These are phyloP conservation scores for Drosophila bifasciata DNA, from an alignment of 1,140 invertebrate genomes.

Conservation along the genomic window DNA sequence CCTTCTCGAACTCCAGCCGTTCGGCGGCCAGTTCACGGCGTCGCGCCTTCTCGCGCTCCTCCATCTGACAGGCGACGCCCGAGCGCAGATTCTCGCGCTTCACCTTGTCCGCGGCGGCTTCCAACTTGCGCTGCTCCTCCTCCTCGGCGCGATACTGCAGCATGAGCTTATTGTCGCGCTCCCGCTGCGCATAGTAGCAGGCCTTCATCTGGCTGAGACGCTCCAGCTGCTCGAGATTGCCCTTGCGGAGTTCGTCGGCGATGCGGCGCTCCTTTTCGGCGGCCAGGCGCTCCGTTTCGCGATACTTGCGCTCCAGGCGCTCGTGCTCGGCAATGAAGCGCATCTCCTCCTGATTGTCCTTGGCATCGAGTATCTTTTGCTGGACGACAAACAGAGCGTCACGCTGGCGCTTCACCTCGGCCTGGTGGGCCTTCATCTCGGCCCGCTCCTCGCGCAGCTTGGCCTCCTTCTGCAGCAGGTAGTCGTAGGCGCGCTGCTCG, in stretches of 20 bases:
- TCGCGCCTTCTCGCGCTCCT: conserved; percentile 52
- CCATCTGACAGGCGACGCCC: conserved; percentile 59
- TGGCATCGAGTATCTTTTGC: conserved; percentile 65
- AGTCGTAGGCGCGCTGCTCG: conserved; percentile 56
- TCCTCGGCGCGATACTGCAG: conserved; percentile 28
- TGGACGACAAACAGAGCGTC: conserved; percentile 53
- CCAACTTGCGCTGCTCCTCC: conserved; percentile 46
- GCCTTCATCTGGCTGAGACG: conserved; percentile 52
- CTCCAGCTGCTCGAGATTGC: conserved; percentile 55
- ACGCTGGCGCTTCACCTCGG: conserved; percentile 44
- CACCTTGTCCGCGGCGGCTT: conserved; percentile 26
- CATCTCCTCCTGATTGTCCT: conserved; percentile 70
- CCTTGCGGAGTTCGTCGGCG: conserved; percentile 46
- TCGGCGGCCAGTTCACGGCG: conserved; percentile 53
- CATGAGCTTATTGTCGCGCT: conserved; percentile 49
- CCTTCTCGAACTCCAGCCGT: conserved; percentile 34
- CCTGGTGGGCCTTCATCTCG: conserved; percentile 47
- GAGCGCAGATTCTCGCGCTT: conserved; percentile 46
- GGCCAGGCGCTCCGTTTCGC: conserved; percentile 49
- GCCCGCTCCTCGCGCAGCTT: conserved; percentile 31
- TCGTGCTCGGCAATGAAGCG: conserved; percentile 64
- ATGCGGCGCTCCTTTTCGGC: conserved; percentile 43
- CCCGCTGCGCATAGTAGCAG: conserved; percentile 56
- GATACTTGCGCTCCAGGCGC: conserved; percentile 62
- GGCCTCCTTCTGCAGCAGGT: conserved; percentile 51